A percentile compares a stretch with the other conserved stretches of the same genome.
phyloP scores from a whole-genome alignment of 2,797 vertebrate species.

The Melanotaenia trifasciata region DNA sequence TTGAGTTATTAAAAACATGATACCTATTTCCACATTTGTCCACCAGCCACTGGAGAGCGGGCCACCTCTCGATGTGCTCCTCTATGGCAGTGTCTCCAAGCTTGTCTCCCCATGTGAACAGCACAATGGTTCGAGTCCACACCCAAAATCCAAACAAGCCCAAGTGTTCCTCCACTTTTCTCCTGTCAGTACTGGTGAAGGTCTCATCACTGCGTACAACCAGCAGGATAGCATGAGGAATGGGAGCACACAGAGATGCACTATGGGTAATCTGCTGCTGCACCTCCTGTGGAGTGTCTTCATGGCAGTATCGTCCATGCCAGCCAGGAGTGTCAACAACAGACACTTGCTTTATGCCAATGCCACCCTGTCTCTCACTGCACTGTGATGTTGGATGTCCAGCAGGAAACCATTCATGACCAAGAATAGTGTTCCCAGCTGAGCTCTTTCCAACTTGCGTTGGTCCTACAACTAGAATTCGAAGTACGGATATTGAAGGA shows the following conservation, averaged over 20 bases:
- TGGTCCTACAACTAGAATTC: constrained; percentile 67
- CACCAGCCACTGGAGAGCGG: constrained; percentile 62
- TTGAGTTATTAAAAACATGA: constrained; percentile 63
- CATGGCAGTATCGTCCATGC: constrained; percentile 64
- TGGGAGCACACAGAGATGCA: constrained; percentile 45
- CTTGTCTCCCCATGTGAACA: constrained; percentile 70
- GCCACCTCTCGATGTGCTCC: constrained; percentile 64
- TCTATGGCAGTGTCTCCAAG: constrained; percentile 57
- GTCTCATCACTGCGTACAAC: constrained; percentile 62
- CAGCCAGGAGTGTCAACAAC: constrained; percentile 76
- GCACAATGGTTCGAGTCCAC: constrained; percentile 62
- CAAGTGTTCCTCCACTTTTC: constrained; percentile 58
- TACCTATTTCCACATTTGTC: constrained; percentile 70
- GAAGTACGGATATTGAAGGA: constrained; percentile 39
- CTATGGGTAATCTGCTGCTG: constrained; percentile 57
- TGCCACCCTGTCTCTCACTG: constrained; percentile 37
- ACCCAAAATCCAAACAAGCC: constrained; percentile 47
- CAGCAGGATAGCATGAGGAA: constrained; percentile 62
- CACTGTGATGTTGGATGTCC: constrained; percentile 39
- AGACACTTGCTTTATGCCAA: constrained; percentile 37
- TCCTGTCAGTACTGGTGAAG: constrained; percentile 63
- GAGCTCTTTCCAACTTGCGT: constrained; percentile 75
- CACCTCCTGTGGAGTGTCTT: constrained; percentile 62
- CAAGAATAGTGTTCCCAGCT: constrained; percentile 61
- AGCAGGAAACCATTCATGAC: constrained; percentile 33